phyloP scores from a whole-genome alignment of 1,140 invertebrate genomes.

The Anadara kagoshimensis region DNA sequence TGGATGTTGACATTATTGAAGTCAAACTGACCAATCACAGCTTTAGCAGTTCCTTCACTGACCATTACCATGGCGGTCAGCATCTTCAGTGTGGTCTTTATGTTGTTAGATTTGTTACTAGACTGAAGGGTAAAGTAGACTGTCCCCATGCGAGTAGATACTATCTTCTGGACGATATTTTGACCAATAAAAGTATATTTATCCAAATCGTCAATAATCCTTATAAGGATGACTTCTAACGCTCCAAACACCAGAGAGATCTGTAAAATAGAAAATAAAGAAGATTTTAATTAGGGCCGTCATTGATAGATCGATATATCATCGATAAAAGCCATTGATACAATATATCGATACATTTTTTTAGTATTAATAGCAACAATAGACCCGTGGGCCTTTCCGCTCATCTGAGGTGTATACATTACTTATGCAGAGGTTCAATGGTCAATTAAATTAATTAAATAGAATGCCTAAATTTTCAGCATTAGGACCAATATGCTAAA shows the following conservation, averaged over 20 bases:
- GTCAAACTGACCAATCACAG: slow-evolving; percentile 46
- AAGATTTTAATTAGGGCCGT: too few relatives aligned
- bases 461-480: too few relatives aligned
- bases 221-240: slow-evolving; percentile 45
- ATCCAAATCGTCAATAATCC: slow-evolving; percentile 39
- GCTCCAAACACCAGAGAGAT: slow-evolving; percentile 33
- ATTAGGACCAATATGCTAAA: too few relatives aligned
- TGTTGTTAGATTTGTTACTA: slow-evolving; percentile 41
- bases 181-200: slow-evolving; percentile 34
- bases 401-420: too few relatives aligned
- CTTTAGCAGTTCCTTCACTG: slow-evolving; percentile 36
- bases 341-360: too few relatives aligned
- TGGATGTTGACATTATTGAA: slow-evolving; percentile 43
- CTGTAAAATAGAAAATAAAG: slow-evolving; percentile 28
- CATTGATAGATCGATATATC: too few relatives aligned
- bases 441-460: too few relatives aligned
- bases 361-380: too few relatives aligned
- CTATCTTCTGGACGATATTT: slow-evolving; percentile 36
- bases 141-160: slow-evolving; percentile 19
- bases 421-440: too few relatives aligned
- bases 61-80: slow-evolving; percentile 45
- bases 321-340: too few relatives aligned
- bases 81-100: slow-evolving; percentile 44
- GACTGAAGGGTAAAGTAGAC: slow-evolving; percentile 29
- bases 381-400: too few relatives aligned